Evolutionary conservation across 2,888 invertebrate species (phyloP).

Genomic region (Eustalomyia histrio): DNA sequence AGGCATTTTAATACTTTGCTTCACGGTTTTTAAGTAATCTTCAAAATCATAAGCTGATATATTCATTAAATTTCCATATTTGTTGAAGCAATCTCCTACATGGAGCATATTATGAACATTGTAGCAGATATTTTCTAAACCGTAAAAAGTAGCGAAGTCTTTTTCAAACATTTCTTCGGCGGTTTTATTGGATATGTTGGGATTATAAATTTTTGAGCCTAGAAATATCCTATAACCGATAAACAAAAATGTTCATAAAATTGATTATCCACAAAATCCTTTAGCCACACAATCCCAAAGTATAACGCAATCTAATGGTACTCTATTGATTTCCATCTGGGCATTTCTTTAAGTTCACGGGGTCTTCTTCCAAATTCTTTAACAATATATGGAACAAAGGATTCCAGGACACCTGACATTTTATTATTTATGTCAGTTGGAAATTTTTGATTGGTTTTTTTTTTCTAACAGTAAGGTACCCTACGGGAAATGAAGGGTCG

Average conservation of each 20-base stretch:
- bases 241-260: conserved; percentile 6
- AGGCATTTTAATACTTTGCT: conserved; percentile 12
- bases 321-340: conserved; percentile 34
- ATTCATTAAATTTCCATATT: conserved; percentile 2
- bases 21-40: conserved; percentile 1
- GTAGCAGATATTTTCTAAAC: background rate
- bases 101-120: background rate
- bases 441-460: conserved; percentile 33
- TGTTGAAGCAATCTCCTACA: background rate
- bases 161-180: conserved; percentile 5
- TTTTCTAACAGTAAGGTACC: conserved; percentile 29
- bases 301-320: conserved; percentile 25
- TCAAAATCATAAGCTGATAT: conserved; percentile 7
- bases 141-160: background rate
- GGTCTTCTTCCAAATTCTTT: conserved; percentile 37
- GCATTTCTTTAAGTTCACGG: conserved; percentile 30
- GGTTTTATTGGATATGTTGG: background rate
- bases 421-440: conserved; percentile 12
- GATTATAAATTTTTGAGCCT: background rate
- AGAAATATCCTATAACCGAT: conserved; percentile 1
- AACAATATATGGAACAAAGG: background rate
- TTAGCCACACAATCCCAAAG: conserved; percentile 34
- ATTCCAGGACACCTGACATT: background rate
- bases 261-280: conserved; percentile 8
- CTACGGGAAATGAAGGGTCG: no score